phyloP scores from a whole-genome alignment of 2,113 vertebrate species.

The Rhynchomys soricoides region DNA sequence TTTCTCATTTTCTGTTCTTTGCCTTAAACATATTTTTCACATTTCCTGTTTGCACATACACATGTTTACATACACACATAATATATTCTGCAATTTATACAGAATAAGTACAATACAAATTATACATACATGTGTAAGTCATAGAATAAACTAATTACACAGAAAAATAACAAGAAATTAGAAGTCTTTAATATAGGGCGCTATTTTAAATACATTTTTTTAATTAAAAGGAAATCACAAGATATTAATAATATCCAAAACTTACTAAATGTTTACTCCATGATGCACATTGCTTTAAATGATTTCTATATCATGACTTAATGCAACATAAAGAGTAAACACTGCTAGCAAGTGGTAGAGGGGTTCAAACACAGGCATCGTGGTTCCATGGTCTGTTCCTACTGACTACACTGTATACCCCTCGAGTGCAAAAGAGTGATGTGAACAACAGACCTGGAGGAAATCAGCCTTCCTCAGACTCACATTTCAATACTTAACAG shows the following conservation, averaged over 20 bases:
- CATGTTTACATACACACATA: not conserved
- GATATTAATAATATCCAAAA: not conserved
- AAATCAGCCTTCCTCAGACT: not conserved
- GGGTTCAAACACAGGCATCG: not conserved
- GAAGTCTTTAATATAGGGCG: slow-evolving; percentile 6
- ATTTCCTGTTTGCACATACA: not conserved
- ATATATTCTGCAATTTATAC: not conserved
- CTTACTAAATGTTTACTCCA: not conserved
- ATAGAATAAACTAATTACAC: not conserved
- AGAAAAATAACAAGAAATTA: not conserved
- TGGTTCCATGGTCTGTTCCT: not conserved
- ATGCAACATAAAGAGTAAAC: not conserved
- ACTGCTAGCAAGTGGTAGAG: not conserved
- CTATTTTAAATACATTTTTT: not conserved
- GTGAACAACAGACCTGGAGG: not conserved
- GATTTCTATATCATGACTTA: not conserved
- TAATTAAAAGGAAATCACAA: not conserved
- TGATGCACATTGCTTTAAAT: not conserved
- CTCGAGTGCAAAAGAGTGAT: not conserved
- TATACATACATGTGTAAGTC: not conserved
- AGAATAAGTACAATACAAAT: not conserved
- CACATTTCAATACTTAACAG: not conserved
- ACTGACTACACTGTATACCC: not conserved
- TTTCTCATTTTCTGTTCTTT: slow-evolving; percentile 61
- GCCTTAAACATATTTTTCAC: slow-evolving; percentile 29